Evolutionary conservation across 2,113 vertebrate species (phyloP).

Genomic region (Pteruthius melanotis): DNA sequence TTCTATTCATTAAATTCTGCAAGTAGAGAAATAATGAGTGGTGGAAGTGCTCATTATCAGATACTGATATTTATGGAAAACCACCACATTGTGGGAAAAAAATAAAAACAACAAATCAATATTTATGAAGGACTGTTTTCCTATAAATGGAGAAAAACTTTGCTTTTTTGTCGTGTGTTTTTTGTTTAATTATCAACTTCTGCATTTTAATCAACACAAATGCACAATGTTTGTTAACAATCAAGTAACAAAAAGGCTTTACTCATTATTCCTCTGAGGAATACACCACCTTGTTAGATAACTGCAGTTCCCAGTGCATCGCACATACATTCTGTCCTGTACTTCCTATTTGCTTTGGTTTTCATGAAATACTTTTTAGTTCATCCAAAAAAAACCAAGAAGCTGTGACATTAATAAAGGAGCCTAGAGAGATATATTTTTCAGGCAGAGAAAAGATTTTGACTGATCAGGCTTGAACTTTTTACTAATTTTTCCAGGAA

Average conservation of each 20-base stretch:
- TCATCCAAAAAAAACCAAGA: background rate
- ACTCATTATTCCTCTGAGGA: background rate
- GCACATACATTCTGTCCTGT: background rate
- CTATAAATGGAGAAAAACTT: slow-evolving; percentile 13
- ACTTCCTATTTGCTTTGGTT: slow-evolving; percentile 16
- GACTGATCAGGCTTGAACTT: background rate
- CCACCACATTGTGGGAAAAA: background rate
- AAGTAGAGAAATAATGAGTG: slow-evolving; percentile 49
- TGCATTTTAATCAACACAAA: slow-evolving; percentile 47
- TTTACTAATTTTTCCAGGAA: background rate
- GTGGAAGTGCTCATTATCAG: slow-evolving; percentile 39
- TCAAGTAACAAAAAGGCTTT: background rate
- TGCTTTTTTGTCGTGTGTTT: background rate
- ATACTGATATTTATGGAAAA: slow-evolving; percentile 61
- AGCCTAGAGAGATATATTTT: background rate
- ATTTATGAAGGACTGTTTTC: slow-evolving; percentile 20
- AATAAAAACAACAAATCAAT: background rate
- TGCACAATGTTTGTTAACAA: slow-evolving; percentile 3
- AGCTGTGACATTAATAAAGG: background rate
- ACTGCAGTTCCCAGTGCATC: background rate
- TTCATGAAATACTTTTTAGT: background rate
- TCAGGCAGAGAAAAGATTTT: background rate
- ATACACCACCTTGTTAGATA: background rate
- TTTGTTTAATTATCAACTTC: slow-evolving; percentile 5
- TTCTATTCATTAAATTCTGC: slow-evolving; percentile 71